These are phyloP conservation scores for Deroptyus accipitrinus DNA, from an alignment of 2,113 vertebrate genomes.

Conservation along the genomic window DNA sequence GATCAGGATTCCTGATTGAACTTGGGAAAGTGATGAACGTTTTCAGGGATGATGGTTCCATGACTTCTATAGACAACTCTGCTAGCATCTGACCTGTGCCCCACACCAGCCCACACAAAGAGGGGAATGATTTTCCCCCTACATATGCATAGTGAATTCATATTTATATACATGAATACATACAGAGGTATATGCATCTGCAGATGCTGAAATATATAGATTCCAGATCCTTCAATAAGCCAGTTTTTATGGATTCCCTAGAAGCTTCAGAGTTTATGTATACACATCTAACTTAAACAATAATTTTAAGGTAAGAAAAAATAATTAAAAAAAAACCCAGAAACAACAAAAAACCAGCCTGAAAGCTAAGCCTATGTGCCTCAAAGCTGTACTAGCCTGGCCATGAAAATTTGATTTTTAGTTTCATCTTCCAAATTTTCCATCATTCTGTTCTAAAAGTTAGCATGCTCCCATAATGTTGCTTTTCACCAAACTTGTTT, in stretches of 20 bases:
- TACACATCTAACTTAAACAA: not conserved
- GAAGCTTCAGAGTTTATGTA: not conserved
- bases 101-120: not conserved
- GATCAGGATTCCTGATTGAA: not conserved
- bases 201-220: not conserved
- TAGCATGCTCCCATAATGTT: not conserved
- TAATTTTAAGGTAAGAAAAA: not conserved
- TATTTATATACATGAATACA: not conserved
- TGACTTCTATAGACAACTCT: not conserved
- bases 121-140: not conserved
- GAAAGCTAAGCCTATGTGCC: not conserved
- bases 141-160: not conserved
- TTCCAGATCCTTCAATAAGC: not conserved
- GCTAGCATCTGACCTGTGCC: not conserved
- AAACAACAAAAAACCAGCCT: not conserved
- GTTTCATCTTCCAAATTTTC: not conserved
- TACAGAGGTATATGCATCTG: not conserved
- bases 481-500: not conserved
- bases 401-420: not conserved
- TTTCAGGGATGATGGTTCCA: not conserved
- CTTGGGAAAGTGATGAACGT: rapidly evolving
- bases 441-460: not conserved
- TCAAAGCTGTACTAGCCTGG: not conserved
- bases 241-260: not conserved
- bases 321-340: not conserved